A percentile compares a stretch with the other conserved stretches of the same genome.
phyloP scores from a whole-genome alignment of 1,140 invertebrate species.

The Saccostrea glomerata region DNA sequence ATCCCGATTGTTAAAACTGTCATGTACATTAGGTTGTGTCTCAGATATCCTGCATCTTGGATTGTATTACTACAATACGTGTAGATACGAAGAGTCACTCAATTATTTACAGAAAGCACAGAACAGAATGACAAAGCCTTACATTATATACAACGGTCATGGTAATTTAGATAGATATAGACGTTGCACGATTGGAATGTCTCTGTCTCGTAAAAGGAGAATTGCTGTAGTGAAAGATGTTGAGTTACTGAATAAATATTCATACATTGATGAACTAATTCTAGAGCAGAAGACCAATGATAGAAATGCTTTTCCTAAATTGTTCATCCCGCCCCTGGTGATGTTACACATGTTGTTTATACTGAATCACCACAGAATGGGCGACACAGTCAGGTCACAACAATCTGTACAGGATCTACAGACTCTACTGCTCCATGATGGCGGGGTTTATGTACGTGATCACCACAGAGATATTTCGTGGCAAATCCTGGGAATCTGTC shows the following conservation, averaged over 20 bases:
- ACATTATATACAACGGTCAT: background rate
- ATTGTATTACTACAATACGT: background rate
- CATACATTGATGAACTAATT: no score
- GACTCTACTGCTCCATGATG: no score
- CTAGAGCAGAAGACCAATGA: no score
- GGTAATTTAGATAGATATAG: background rate
- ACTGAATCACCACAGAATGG: no score
- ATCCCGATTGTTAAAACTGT: background rate
- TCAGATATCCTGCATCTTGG: background rate
- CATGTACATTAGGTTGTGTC: background rate
- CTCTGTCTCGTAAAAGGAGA: background rate
- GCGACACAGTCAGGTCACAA: no score
- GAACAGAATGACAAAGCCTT: background rate
- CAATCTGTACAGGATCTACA: no score
- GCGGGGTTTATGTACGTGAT: no score
- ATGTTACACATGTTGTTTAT: no score
- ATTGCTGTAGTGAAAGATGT: no score
- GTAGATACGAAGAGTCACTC: background rate
- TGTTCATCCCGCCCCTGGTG: no score
- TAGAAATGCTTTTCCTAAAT: no score
- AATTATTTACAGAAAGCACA: background rate
- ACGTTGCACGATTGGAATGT: background rate
- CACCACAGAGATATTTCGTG: background rate
- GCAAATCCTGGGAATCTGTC: background rate
- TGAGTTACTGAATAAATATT: no score